Base-by-base conservation (phyloP, 2,888 invertebrate genomes). In the Ichneumon xanthorius region DNA sequence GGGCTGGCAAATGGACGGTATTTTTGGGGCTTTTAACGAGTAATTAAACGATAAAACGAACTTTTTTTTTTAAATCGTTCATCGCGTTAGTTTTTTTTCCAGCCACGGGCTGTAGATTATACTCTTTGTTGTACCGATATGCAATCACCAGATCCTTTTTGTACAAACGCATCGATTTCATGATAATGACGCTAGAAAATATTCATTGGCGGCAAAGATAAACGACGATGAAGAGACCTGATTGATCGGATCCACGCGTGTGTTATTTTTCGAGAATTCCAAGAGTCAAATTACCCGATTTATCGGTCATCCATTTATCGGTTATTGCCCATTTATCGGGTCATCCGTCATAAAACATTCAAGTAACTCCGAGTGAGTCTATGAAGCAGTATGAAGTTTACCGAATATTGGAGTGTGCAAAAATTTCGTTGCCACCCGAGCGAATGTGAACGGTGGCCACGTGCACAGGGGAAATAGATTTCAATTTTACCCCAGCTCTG, bases 401-500 rank as follows among this genome's bases (percentile, higher is more conserved):
- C 30, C 70, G 70, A 16, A 4, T 48, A 5, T 70, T 45, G 48
- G 40, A 40, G 26, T 50, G 9, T 11, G 50, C 16, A 70, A 16
- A 53, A 48, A 30, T 50, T 30, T 70, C 45, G 48, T 37, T 72
- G 55, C 22, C 33, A 9, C 22, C 37, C 22, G 72, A 22, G n/a
- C 16, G 33, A 53, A 72, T 72, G 40, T 72, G 53, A 55, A 55
- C 14, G 72, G 33, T 19, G 19, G 40, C 37, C 71, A 72, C 19
- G 71, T 55, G 71, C 72, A 16, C 55, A 33, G 14, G 19, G 16
- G 16, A 22, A 55, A 72, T 40, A 19, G 72, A 11, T 72, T 72
- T 55, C 72, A 55, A 72, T 72, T 58, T 72, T 30, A 30, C 9
- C 63, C 30, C 30, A 45, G 5, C 11, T 55, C 72, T 55, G 72